A percentile compares a stretch with the other conserved stretches of the same genome.
Evolutionary conservation across 2,113 vertebrate species (phyloP).

Genomic region (Thymallus thymallus): DNA sequence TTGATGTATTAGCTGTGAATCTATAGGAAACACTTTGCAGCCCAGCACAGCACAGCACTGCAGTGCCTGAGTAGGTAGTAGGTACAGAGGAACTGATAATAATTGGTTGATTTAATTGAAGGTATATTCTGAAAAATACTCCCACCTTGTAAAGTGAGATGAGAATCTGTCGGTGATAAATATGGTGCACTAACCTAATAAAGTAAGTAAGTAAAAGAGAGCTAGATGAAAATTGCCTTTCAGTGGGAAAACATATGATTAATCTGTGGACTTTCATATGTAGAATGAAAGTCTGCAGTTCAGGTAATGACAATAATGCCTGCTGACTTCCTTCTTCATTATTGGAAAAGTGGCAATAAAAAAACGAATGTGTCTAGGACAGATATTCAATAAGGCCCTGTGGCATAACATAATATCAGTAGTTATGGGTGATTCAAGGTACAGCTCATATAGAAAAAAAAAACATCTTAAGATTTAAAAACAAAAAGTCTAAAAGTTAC

Average conservation of each 20-base stretch:
- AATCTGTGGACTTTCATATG: background rate
- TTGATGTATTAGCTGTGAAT: background rate
- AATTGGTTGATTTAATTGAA: no score
- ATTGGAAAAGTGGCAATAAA: background rate
- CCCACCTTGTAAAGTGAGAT: background rate
- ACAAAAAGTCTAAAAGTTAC: background rate
- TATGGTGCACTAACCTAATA: slow-evolving; percentile 41
- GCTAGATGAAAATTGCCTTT: background rate
- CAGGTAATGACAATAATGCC: background rate
- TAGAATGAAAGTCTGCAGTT: background rate
- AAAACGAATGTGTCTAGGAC: background rate
- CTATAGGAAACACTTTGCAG: no score
- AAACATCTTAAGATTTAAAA: background rate
- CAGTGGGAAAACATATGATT: background rate
- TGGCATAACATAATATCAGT: slow-evolving; percentile 15
- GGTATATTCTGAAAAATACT: no score
- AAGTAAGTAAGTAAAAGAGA: slow-evolving; percentile 20
- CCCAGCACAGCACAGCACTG: background rate
- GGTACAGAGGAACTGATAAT: no score
- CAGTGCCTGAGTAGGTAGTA: background rate
- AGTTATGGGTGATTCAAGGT: background rate
- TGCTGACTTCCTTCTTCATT: slow-evolving; percentile 1
- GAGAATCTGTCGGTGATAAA: slow-evolving; percentile 29
- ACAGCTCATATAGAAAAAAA: background rate
- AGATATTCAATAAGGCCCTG: slow-evolving; percentile 5